phyloP scores from a whole-genome alignment of 1,140 invertebrate genomes.

The Papilio glaucus region DNA sequence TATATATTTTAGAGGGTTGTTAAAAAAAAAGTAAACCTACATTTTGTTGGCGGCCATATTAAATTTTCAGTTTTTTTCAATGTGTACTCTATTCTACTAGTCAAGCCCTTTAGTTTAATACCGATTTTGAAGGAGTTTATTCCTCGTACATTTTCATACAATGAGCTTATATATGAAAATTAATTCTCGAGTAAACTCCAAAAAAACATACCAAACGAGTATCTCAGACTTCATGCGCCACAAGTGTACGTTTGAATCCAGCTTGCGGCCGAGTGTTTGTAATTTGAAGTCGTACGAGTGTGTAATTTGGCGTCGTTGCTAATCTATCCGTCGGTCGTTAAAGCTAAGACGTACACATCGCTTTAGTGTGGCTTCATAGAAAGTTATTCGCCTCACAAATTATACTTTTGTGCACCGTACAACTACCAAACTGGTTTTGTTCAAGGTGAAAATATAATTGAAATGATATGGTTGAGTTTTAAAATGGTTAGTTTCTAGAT shows the following conservation, averaged over 20 bases:
- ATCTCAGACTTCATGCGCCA: too few species aligned
- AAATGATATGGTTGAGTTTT: background rate
- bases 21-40: too few species aligned
- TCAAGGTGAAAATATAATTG: conserved; percentile 15
- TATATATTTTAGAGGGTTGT: too few species aligned
- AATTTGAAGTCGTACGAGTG: conserved; percentile 20
- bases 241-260: background rate
- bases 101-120: too few species aligned
- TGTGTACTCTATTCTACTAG: too few species aligned
- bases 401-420: conserved; percentile 23
- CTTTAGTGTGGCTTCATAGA: conserved; percentile 21
- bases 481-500: background rate
- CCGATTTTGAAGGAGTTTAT: too few species aligned
- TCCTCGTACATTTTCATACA: too few species aligned
- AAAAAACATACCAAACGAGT: too few species aligned
- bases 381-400: conserved; percentile 15
- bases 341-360: conserved; percentile 3
- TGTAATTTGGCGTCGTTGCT: conserved; percentile 17
- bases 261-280: background rate
- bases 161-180: too few species aligned
- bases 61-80: too few species aligned
- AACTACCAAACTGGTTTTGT: conserved; percentile 2
- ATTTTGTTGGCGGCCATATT: too few species aligned
- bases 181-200: too few species aligned
- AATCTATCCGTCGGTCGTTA: background rate